These are phyloP conservation scores for Drosophila mayaguana DNA, from an alignment of 2,888 invertebrate species.

Conservation along the genomic window DNA sequence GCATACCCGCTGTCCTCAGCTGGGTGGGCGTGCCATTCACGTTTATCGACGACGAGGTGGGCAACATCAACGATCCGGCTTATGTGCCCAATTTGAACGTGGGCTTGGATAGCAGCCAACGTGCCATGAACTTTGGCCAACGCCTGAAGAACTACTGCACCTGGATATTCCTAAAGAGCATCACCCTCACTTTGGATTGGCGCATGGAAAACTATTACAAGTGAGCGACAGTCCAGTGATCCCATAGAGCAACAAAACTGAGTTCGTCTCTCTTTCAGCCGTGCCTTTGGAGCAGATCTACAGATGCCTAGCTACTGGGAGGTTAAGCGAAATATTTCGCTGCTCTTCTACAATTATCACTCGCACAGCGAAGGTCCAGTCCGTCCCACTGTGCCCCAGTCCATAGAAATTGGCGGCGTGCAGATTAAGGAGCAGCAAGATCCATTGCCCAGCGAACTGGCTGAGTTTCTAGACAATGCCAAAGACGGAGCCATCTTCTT, in stretches of 20 bases:
- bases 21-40: conserved; percentile 67
- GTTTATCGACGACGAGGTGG: conserved; percentile 61
- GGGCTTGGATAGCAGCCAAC: not conserved
- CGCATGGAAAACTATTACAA: conserved; percentile 40
- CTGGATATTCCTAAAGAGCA: conserved; percentile 17
- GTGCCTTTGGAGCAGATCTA: conserved; percentile 36
- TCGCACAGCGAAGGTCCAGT: conserved; percentile 75
- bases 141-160: conserved; percentile 46
- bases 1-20: conserved; percentile 77
- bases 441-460: conserved; percentile 74
- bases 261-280: conserved; percentile 16
- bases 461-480: conserved; percentile 74
- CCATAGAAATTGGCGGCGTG: conserved; percentile 82
- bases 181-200: not conserved
- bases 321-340: conserved; percentile 64
- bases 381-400: conserved; percentile 76
- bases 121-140: conserved; percentile 41
- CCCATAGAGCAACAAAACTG: not conserved
- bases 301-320: conserved; percentile 70
- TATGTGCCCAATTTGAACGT: conserved; percentile 63
- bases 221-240: conserved; percentile 28
- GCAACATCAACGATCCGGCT: conserved; percentile 72
- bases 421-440: conserved; percentile 80
- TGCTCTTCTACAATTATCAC: conserved; percentile 80
- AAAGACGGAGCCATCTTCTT: conserved; percentile 84